phyloP scores from a whole-genome alignment of 2,888 invertebrate species.

The Eupithecia subfuscata region DNA sequence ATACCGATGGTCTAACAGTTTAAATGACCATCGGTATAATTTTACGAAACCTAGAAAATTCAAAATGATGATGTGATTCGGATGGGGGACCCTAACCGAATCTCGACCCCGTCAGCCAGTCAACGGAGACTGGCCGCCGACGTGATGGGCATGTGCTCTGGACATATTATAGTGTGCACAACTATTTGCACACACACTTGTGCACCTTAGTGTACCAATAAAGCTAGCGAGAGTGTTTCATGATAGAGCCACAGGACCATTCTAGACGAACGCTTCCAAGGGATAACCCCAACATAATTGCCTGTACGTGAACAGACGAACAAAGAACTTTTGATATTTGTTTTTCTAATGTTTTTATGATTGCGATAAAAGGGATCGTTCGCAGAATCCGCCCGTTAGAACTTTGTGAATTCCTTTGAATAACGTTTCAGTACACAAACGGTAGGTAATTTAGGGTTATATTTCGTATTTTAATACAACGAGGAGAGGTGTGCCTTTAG shows the following conservation, averaged over 20 bases:
- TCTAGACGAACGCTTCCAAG: constrained; percentile 42
- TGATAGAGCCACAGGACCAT: constrained; percentile 15
- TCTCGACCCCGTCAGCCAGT: no score
- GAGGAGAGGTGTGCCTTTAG: constrained; percentile 41
- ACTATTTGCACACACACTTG: no score
- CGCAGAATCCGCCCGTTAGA: constrained; percentile 40
- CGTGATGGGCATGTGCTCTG: no score
- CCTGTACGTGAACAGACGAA: constrained; percentile 44
- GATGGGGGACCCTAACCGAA: no score
- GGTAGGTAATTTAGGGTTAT: constrained; percentile 15
- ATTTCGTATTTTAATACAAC: constrained; percentile 43
- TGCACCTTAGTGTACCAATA: not conserved
- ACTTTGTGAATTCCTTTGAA: constrained; percentile 36
- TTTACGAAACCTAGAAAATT: no score
- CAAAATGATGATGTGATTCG: no score
- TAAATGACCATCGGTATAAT: no score
- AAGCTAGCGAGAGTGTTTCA: not conserved
- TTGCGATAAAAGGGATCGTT: constrained; percentile 46
- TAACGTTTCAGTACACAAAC: constrained; percentile 38
- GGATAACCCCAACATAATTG: constrained; percentile 47
- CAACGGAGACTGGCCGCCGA: no score
- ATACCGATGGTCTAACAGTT: no score
- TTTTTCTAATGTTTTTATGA: constrained; percentile 49
- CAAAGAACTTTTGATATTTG: constrained; percentile 46
- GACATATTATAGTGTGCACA: no score